Conservation (phyloP, 2,888 invertebrate genomes). For the Scaeva pyrastri region DNA sequence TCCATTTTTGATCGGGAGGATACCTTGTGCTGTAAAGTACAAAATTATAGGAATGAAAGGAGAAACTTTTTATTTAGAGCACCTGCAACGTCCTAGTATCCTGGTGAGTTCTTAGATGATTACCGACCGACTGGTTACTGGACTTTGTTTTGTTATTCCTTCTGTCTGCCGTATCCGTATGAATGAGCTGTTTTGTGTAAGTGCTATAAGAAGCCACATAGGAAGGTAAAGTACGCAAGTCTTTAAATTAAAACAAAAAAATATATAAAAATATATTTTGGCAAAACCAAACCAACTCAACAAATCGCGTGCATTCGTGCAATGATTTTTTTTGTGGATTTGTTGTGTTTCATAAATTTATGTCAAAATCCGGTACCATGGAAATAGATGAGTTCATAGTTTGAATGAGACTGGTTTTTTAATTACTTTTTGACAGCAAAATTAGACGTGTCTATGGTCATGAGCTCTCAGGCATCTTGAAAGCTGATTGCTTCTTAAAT, state of each 20-base stretch:
- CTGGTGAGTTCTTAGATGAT: not conserved
- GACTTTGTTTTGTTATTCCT: not conserved
- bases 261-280: not conserved
- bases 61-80: not conserved
- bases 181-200: not conserved
- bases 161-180: not conserved
- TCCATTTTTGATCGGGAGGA: conserved; percentile 78
- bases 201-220: not conserved
- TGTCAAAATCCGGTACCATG: not conserved
- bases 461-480: not conserved
- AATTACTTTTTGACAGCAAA: not conserved
- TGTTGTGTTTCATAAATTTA: conserved; percentile 2
- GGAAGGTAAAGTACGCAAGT: conserved; percentile 2
- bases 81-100: conserved; percentile 1
- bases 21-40: too few relatives aligned
- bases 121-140: not conserved
- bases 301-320: conserved; percentile 4
- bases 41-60: too few relatives aligned
- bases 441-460: not conserved
- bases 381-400: not conserved
- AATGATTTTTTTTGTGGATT: not conserved
- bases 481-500: too few relatives aligned
- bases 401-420: too few relatives aligned
- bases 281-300: not conserved
- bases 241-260: not conserved